Conservation (phyloP, 2,888 invertebrate genomes). For the Diloba caeruleocephala region DNA sequence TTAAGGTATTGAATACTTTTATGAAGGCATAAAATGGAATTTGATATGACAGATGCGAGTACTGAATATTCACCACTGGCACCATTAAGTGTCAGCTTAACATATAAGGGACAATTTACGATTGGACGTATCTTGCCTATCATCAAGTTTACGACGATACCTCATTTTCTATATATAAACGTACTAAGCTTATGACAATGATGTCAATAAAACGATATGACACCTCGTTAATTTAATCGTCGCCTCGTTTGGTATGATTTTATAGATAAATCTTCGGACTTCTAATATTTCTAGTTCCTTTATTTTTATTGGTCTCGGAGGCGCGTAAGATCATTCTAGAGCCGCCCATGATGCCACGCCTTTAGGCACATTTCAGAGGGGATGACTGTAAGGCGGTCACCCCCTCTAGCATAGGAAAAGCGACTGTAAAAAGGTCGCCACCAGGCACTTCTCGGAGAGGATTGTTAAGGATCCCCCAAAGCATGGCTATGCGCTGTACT, state of each 20-base stretch:
- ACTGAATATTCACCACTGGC: constrained; percentile 26
- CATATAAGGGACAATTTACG: constrained; percentile 43
- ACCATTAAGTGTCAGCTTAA: constrained; percentile 48
- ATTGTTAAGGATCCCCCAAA: no score
- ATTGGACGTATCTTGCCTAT: constrained; percentile 28
- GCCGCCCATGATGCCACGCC: no score
- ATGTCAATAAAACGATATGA: constrained; percentile 27
- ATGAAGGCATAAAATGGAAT: constrained; percentile 41
- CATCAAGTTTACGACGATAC: constrained; percentile 38
- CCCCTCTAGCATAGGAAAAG: no score
- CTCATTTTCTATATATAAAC: constrained; percentile 48
- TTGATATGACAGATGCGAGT: constrained; percentile 40
- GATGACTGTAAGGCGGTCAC: no score
- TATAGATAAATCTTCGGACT: background rate
- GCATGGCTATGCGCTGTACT: no score
- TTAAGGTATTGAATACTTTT: constrained; percentile 28
- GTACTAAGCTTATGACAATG: constrained; percentile 29
- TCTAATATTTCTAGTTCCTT: no score
- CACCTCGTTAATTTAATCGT: constrained; percentile 25
- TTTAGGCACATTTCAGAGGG: no score
- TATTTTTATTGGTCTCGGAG: no score
- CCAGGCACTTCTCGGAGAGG: no score
- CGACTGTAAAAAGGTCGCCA: no score
- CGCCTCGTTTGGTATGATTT: constrained; percentile 5
- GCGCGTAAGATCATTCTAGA: no score